These are phyloP conservation scores for Pseudeuparius sepicola DNA, from an alignment of 2,888 invertebrate genomes.

Conservation along the genomic window DNA sequence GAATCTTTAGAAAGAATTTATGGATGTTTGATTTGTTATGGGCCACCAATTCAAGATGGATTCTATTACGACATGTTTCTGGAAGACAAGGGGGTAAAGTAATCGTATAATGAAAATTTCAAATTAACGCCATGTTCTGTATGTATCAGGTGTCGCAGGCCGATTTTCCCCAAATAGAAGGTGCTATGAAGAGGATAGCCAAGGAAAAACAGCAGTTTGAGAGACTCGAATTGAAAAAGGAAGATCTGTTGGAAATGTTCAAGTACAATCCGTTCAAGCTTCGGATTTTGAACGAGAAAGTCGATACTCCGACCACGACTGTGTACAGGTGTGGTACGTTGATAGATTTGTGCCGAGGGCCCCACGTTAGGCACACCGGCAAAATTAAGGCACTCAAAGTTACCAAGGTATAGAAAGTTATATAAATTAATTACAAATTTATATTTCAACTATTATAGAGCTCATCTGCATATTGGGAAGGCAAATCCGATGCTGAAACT, in stretches of 20 bases:
- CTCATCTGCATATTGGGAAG: slow-evolving; percentile 93
- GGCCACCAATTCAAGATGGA: slow-evolving; percentile 96
- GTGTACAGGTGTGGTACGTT: slow-evolving; percentile 93
- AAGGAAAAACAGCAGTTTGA: slow-evolving; percentile 98
- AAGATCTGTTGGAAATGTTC: slow-evolving; percentile 94
- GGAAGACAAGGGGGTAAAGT: slow-evolving; percentile 70
- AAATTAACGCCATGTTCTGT: too few relatives aligned
- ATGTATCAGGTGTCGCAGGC: slow-evolving; percentile 76
- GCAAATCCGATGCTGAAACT: slow-evolving; percentile 86
- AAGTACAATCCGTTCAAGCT: slow-evolving; percentile 89
- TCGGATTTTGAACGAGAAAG: slow-evolving; percentile 88
- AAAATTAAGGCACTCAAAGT: slow-evolving; percentile 90
- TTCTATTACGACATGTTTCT: slow-evolving; percentile 97
- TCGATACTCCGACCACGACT: slow-evolving; percentile 86
- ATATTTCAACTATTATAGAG: slow-evolving; percentile 38
- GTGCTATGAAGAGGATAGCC: slow-evolving; percentile 73
- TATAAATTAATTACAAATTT: background rate
- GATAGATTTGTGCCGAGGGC: slow-evolving; percentile 95
- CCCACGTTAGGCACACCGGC: slow-evolving; percentile 95
- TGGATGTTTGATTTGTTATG: slow-evolving; percentile 94
- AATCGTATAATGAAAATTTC: too few relatives aligned
- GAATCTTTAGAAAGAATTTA: slow-evolving; percentile 95
- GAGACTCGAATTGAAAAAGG: slow-evolving; percentile 90
- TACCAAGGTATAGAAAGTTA: slow-evolving; percentile 63
- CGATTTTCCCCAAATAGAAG: slow-evolving; percentile 81